Percentiles rank a stretch among this genome's conserved stretches.
These are phyloP conservation scores for Vidua macroura DNA, from an alignment of 2,113 vertebrate species.

Conservation along the genomic window DNA sequence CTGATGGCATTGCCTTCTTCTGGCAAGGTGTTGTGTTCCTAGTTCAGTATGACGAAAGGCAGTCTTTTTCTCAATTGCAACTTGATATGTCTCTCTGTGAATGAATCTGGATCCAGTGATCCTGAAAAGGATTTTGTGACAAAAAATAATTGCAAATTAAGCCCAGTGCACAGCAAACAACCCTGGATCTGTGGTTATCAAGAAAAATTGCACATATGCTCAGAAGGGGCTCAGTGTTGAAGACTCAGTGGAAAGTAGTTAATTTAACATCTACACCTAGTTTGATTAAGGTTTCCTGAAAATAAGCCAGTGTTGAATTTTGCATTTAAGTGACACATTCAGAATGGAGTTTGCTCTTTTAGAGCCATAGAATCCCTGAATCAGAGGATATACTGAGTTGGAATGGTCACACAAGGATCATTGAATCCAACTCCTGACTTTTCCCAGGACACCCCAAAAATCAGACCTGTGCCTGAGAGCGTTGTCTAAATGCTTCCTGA, in stretches of 20 bases:
- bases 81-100: neutral
- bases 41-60: neutral
- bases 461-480: neutral
- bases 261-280: neutral
- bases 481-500: neutral
- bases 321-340: neutral
- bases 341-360: neutral
- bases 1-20: neutral
- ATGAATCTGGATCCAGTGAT: neutral
- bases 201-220: neutral
- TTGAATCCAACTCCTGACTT: neutral
- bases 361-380: neutral
- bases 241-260: neutral
- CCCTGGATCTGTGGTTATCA: accelerated
- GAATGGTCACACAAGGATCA: neutral
- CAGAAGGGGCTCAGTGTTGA: neutral
- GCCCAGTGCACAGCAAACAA: accelerated
- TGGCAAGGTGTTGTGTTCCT: neutral
- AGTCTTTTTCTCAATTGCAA: accelerated
- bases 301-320: neutral
- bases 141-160: neutral
- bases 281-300: neutral
- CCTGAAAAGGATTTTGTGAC: neutral
- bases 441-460: neutral
- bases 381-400: neutral